Conservation (phyloP, 2,888 invertebrate species). For the Campoplex nolae region DNA sequence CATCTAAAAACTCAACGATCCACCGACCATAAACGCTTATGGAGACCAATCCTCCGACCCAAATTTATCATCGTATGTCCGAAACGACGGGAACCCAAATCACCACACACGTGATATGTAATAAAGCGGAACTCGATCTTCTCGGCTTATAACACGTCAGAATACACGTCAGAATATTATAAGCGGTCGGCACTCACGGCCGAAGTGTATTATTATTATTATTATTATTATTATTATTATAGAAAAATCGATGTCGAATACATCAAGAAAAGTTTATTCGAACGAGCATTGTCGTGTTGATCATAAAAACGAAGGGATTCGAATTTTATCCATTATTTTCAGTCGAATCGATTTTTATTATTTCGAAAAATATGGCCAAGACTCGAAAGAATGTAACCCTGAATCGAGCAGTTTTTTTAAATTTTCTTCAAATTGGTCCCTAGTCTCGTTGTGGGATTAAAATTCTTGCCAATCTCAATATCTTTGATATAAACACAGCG, state of each 20-base stretch:
- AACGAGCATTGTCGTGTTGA: not conserved
- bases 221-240: not conserved
- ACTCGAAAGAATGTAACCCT: too few species aligned
- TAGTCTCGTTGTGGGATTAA: not conserved
- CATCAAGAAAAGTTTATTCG: not conserved
- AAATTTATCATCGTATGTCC: slow-evolving; percentile 73
- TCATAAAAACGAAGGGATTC: not conserved
- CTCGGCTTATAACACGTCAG: slow-evolving; percentile 1
- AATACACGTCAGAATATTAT: slow-evolving; percentile 17
- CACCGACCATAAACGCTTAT: slow-evolving; percentile 70
- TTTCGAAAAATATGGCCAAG: too few species aligned
- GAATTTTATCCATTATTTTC: too few species aligned
- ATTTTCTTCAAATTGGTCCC: too few species aligned
- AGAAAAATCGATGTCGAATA: not conserved
- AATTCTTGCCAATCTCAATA: not conserved
- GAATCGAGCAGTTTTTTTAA: too few species aligned
- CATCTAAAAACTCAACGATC: slow-evolving; percentile 58
- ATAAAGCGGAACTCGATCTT: slow-evolving; percentile 27
- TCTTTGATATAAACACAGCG: not conserved
- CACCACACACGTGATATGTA: slow-evolving; percentile 1
- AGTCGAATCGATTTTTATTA: too few species aligned
- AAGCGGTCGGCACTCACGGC: not conserved
- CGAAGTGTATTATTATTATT: not conserved
- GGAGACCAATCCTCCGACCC: slow-evolving; percentile 61
- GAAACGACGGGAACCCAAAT: slow-evolving; percentile 31